These are phyloP conservation scores for Seriola aureovittata DNA, from an alignment of 2,113 vertebrate genomes.

Conservation along the genomic window DNA sequence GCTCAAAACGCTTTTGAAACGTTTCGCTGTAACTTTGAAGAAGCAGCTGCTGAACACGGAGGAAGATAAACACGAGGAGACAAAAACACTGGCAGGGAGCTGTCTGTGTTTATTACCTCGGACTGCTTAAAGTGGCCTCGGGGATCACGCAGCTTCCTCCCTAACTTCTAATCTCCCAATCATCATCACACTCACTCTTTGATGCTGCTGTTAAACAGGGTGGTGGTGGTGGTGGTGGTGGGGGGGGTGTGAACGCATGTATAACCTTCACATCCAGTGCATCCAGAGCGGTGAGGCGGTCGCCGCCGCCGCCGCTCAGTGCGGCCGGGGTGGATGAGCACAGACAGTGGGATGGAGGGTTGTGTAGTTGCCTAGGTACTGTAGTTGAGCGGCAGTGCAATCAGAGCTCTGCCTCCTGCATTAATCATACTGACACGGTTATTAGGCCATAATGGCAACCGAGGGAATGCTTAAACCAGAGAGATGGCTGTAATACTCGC, in stretches of 20 bases:
- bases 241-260: conserved; percentile 8
- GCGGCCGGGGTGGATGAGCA: background rate
- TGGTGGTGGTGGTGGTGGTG: background rate
- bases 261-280: conserved; percentile 37
- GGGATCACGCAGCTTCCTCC: conserved; percentile 19
- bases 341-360: conserved; percentile 44
- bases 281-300: background rate
- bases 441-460: conserved; percentile 77
- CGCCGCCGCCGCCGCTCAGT: background rate
- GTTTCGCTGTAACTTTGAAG: background rate
- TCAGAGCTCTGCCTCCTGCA: conserved; percentile 54
- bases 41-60: background rate
- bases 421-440: conserved; percentile 79
- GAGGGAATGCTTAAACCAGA: conserved; percentile 65
- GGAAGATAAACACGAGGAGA: background rate
- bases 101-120: conserved; percentile 36
- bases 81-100: background rate
- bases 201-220: conserved; percentile 14
- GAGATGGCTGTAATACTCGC: conserved; percentile 62
- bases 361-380: conserved; percentile 56
- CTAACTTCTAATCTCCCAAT: conserved; percentile 43
- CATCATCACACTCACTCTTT: conserved; percentile 21
- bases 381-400: conserved; percentile 57
- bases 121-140: conserved; percentile 24
- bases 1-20: background rate